phyloP scores from a whole-genome alignment of 2,113 vertebrate species.

The Phaethornis superciliosus region DNA sequence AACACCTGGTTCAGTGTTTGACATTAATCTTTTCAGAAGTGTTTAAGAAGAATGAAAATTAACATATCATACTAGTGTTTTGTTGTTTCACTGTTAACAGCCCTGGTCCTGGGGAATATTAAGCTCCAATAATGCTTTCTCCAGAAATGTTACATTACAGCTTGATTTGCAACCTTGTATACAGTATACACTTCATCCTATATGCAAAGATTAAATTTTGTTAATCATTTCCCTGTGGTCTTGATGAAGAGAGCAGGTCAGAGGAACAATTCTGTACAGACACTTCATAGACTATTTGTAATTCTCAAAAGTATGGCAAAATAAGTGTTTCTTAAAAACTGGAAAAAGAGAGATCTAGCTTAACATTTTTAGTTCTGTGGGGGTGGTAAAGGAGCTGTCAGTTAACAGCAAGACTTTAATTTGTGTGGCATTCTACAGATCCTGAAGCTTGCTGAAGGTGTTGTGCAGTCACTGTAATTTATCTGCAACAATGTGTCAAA shows the following conservation, averaged over 20 bases:
- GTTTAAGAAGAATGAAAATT: neutral
- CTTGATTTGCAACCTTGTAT: neutral
- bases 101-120: neutral
- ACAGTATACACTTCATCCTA: neutral
- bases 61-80: neutral
- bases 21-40: neutral
- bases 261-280: neutral
- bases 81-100: neutral
- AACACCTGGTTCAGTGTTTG: neutral
- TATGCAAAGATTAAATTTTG: neutral
- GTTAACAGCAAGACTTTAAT: conserved; percentile 40
- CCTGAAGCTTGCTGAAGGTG: conserved; percentile 22
- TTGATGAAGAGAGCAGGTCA: neutral
- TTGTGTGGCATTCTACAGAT: neutral
- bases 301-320: neutral
- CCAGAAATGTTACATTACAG: rapidly evolving
- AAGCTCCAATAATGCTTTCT: neutral
- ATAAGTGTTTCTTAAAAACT: conserved; percentile 1
- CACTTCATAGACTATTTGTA: neutral
- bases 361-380: conserved; percentile 55
- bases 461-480: conserved; percentile 9
- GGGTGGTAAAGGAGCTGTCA: conserved; percentile 49
- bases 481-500: neutral
- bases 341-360: neutral
- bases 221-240: neutral